Conservation (phyloP, 1,140 invertebrate genomes). For the Drosophila nikananu region DNA sequence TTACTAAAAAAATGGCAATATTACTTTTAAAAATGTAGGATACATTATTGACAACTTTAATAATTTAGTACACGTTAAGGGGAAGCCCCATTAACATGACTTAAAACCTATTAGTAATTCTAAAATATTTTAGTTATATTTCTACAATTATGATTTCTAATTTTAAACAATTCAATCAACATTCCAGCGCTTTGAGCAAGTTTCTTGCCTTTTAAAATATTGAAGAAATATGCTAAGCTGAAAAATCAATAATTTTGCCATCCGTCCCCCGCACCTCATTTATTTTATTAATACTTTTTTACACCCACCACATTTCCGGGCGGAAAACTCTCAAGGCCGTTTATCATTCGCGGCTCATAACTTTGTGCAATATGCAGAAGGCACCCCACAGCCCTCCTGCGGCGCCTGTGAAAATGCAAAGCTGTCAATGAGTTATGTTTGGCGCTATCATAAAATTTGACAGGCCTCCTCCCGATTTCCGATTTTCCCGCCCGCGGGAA, state of each 20-base stretch:
- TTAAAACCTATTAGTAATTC: too few relatives aligned
- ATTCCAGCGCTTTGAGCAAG: too few relatives aligned
- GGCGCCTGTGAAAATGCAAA: slow-evolving; percentile 79
- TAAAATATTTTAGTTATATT: too few relatives aligned
- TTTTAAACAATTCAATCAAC: too few relatives aligned
- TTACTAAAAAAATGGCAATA: too few relatives aligned
- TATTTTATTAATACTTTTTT: slow-evolving; percentile 1
- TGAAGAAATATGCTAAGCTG: neutral
- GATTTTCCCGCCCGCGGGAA: slow-evolving; percentile 31
- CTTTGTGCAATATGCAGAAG: slow-evolving; percentile 83
- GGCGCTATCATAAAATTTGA: slow-evolving; percentile 83
- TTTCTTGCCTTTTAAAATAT: neutral
- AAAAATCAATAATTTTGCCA: slow-evolving; percentile 22
- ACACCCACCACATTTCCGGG: neutral
- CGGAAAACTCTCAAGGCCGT: slow-evolving; percentile 45
- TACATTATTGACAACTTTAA: too few relatives aligned
- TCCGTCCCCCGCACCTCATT: neutral
- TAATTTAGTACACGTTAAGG: too few relatives aligned
- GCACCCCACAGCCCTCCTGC: slow-evolving; percentile 12
- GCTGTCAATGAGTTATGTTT: slow-evolving; percentile 84
- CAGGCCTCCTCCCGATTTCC: slow-evolving; percentile 37
- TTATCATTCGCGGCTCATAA: slow-evolving; percentile 85
- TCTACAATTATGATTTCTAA: too few relatives aligned
- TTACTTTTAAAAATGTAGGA: too few relatives aligned
- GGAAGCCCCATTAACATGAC: too few relatives aligned